Percentiles rank a stretch among this genome's conserved stretches.
These are phyloP conservation scores for Drosophila kurseongensis DNA, from an alignment of 1,140 invertebrate species.

Conservation along the genomic window DNA sequence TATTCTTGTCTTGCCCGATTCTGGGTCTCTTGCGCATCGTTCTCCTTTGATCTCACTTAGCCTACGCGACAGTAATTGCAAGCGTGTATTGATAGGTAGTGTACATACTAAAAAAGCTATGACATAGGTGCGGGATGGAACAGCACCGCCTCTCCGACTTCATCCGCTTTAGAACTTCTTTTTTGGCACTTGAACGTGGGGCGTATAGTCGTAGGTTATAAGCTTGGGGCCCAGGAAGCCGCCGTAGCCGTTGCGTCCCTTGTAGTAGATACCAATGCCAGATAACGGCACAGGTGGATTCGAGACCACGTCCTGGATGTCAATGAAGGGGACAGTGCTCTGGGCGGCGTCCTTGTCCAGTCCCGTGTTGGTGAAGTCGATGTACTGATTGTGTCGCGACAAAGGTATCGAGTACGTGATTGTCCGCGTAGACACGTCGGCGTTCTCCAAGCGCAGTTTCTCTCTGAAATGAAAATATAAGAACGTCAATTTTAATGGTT, in stretches of 20 bases:
- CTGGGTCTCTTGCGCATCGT: slow-evolving; percentile 12
- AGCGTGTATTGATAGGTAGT: slow-evolving; percentile 32
- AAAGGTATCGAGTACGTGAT: slow-evolving; percentile 87
- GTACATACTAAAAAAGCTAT: slow-evolving; percentile 71
- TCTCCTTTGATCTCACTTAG: slow-evolving; percentile 7
- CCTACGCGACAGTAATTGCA: slow-evolving; percentile 18
- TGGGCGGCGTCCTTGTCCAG: slow-evolving; percentile 93
- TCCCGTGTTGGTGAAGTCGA: slow-evolving; percentile 91
- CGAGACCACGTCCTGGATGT: slow-evolving; percentile 89
- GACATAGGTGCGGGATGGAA: slow-evolving; percentile 36
- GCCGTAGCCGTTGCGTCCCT: slow-evolving; percentile 89
- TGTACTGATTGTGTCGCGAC: slow-evolving; percentile 90
- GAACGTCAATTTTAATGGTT: slow-evolving; percentile 4
- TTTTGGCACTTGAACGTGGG: slow-evolving; percentile 86
- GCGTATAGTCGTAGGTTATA: slow-evolving; percentile 90
- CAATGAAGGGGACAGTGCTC: slow-evolving; percentile 93
- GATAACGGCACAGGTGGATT: slow-evolving; percentile 86
- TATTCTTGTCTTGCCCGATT: slow-evolving; percentile 28
- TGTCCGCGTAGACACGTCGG: slow-evolving; percentile 89
- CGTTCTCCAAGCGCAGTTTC: slow-evolving; percentile 86
- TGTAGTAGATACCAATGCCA: slow-evolving; percentile 92
- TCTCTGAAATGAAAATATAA: slow-evolving; percentile 78
- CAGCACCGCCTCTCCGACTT: background rate
- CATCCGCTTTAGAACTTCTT: slow-evolving; percentile 24
- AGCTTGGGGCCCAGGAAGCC: slow-evolving; percentile 92